These are phyloP conservation scores for Eretmodus cyanostictus DNA, from an alignment of 2,113 vertebrate species.

Conservation along the genomic window DNA sequence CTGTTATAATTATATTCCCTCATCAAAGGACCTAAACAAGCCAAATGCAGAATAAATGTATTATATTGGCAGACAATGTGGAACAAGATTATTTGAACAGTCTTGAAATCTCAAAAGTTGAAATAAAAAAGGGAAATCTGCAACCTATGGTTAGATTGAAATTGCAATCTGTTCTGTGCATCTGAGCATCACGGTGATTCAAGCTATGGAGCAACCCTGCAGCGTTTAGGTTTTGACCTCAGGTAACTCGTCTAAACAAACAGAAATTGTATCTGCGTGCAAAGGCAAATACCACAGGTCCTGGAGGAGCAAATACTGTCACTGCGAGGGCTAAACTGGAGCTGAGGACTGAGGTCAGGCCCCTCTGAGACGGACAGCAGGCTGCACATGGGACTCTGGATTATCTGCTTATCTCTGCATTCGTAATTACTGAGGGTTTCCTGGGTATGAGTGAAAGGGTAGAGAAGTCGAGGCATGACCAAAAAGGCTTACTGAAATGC, in stretches of 20 bases:
- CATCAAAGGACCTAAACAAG: background rate
- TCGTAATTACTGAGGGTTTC: slow-evolving; percentile 18
- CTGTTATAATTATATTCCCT: background rate
- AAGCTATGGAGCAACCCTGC: background rate
- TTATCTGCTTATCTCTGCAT: slow-evolving; percentile 25
- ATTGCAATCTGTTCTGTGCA: background rate
- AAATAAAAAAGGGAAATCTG: background rate
- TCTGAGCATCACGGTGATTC: background rate
- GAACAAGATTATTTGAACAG: background rate
- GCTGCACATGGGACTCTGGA: slow-evolving; percentile 11
- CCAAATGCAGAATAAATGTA: background rate
- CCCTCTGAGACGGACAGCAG: background rate
- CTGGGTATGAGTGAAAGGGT: background rate
- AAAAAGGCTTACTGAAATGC: slow-evolving; percentile 1
- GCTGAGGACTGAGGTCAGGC: background rate
- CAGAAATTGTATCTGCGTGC: background rate
- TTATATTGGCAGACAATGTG: background rate
- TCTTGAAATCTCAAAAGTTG: background rate
- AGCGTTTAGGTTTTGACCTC: background rate
- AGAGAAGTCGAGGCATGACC: background rate
- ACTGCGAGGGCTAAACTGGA: background rate
- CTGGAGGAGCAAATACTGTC: background rate
- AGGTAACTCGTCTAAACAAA: slow-evolving; percentile 1
- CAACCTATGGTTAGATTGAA: background rate
- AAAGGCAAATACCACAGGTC: background rate